Percentiles rank a stretch among this genome's conserved stretches.
phyloP scores from a whole-genome alignment of 2,888 invertebrate genomes.

The Chrysolina oricalcia region DNA sequence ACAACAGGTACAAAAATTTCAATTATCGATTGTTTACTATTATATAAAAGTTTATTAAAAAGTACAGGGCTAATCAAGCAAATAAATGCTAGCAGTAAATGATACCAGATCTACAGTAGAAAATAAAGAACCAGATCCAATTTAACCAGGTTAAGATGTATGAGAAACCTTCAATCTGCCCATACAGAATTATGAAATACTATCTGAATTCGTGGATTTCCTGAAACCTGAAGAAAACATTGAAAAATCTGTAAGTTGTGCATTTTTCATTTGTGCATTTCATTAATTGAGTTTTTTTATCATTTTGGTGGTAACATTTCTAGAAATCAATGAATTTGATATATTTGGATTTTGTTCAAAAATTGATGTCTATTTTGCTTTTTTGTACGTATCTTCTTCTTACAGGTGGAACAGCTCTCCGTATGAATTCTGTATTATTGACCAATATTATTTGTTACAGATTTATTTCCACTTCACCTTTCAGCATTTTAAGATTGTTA shows the following conservation, averaged over 20 bases:
- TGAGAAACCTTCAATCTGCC: constrained; percentile 3
- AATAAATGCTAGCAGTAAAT: neutral
- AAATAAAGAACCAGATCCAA: neutral
- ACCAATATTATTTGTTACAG: too few relatives aligned
- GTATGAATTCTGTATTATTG: too few relatives aligned
- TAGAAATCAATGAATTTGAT: too few relatives aligned
- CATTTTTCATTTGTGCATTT: neutral
- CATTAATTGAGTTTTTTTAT: too few relatives aligned
- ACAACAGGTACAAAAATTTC: too few relatives aligned
- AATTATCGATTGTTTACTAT: constrained; percentile 10
- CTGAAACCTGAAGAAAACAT: neutral
- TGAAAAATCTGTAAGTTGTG: constrained; percentile 7
- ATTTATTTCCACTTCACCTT: too few relatives aligned
- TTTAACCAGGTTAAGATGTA: neutral
- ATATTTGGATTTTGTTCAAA: too few relatives aligned
- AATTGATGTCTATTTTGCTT: too few relatives aligned
- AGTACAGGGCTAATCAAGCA: neutral
- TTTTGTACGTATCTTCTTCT: too few relatives aligned
- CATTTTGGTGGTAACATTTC: too few relatives aligned
- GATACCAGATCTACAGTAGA: neutral
- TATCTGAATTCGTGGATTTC: constrained; percentile 1
- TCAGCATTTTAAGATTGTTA: too few relatives aligned
- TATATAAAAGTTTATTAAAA: neutral
- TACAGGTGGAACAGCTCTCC: too few relatives aligned
- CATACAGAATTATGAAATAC: neutral